A percentile compares a stretch with the other conserved stretches of the same genome.
Evolutionary conservation across 2,888 invertebrate genomes (phyloP).

Genomic region (Lithophane semibrunnea): DNA sequence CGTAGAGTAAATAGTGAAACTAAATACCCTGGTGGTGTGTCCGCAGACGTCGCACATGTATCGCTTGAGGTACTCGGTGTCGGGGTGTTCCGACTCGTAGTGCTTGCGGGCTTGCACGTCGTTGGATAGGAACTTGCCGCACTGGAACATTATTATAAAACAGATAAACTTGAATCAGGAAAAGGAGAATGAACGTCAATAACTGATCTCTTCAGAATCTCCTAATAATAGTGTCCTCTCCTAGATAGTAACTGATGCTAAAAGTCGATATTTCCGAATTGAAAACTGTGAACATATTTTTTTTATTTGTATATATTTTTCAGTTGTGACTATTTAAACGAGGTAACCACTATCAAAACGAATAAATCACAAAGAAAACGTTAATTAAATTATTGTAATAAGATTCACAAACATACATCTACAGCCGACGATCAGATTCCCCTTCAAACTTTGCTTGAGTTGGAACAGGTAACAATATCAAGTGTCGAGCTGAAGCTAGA

Average conservation of each 20-base stretch:
- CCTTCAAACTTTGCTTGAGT: not conserved
- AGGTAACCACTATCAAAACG: not conserved
- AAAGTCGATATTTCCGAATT: too few species aligned
- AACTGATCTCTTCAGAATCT: not conserved
- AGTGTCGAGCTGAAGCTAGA: not conserved
- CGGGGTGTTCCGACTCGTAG: conserved; percentile 85
- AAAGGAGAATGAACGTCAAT: not conserved
- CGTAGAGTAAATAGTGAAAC: too few species aligned
- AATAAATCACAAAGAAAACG: not conserved
- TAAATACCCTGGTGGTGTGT: conserved; percentile 82
- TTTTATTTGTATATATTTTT: too few species aligned
- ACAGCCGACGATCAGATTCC: not conserved
- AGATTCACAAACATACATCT: too few species aligned
- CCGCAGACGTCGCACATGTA: conserved; percentile 89
- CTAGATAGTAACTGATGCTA: not conserved
- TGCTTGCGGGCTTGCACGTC: conserved; percentile 85
- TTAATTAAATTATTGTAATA: too few species aligned
- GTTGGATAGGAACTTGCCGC: conserved; percentile 78
- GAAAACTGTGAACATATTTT: too few species aligned
- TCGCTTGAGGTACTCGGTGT: conserved; percentile 83
- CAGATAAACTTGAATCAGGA: not conserved
- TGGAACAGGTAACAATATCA: not conserved
- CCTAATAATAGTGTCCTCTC: not conserved
- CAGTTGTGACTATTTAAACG: too few species aligned
- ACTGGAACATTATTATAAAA: conserved; percentile 71